Evolutionary conservation across 2,797 vertebrate species (phyloP), one percentile per base, ranked within the genome.

Genomic region (Denticeps clupeoides): DNA sequence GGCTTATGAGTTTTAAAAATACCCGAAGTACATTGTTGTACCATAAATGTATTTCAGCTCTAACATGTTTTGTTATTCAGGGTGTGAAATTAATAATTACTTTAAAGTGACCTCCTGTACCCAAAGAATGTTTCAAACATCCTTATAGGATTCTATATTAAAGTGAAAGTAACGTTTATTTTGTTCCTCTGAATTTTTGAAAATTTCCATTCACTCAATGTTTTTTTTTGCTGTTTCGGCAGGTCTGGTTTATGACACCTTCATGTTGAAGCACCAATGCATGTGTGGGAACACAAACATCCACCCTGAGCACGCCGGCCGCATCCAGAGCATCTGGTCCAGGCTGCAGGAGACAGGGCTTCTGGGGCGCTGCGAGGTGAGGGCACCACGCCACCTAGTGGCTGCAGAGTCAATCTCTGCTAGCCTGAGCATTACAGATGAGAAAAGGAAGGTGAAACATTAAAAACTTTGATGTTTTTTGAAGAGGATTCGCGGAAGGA

Each of bases 221-320:
- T 3, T n/a, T n/a, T n/a, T n/a, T n/a, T n/a, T n/a, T n/a, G n/a
- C n/a, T n/a, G n/a, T n/a, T n/a, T n/a, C n/a, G 10, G 10, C 69
- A 96, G 92, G 91, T 1, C 72, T 96, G 40, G 89, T 96, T 23
- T 97, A 96, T 2, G 91, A 97, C 73, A 93, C 91, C 0, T 83
- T 97, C 70, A 97, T 97, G 93, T 75, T 96, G 64, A 97, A 97
- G 75, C 93, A 97, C 75, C 91, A 94, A 74, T 97, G 93, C 67
- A 85, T 88, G 41, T 96, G 93, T 1, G 93, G 93, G 2, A 91
- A 96, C 51, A 93, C 91, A 60, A 86, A 92, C 54, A 84, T 93
- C 59, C 93, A 96, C 73, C 93, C 92, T 0, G 92, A 97, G 75
- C 93, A 96, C 7, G 91, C 91, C 1, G 93, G 93, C 4, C 87